These are phyloP conservation scores for Bergia puertoricense DNA, from an alignment of 92 coral and sea anemone species.

Conservation along the genomic window DNA sequence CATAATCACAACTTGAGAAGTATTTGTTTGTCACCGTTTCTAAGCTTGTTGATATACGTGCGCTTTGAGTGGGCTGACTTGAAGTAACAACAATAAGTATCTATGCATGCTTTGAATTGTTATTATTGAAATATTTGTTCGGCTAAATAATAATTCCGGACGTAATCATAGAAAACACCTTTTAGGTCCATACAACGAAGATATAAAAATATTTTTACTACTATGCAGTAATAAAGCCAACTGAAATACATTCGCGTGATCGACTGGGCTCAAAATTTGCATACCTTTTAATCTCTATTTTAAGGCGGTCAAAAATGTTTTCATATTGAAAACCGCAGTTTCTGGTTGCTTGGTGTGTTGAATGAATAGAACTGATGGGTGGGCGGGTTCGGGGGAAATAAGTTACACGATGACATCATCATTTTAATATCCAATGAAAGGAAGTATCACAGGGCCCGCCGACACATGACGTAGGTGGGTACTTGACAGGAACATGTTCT, in stretches of 20 bases:
- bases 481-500: neutral
- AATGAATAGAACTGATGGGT: constrained; percentile 9
- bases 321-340: constrained; percentile 5
- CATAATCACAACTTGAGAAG: neutral
- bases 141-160: neutral
- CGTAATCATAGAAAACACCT: neutral
- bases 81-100: no score
- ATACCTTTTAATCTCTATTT: neutral
- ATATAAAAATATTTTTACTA: no score
- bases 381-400: neutral
- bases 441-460: neutral
- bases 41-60: neutral
- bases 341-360: constrained; percentile 12
- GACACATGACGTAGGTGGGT: constrained; percentile 10
- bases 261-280: neutral
- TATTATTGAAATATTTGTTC: neutral
- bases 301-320: neutral
- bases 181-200: neutral
- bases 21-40: no score
- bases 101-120: neutral
- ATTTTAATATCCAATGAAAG: constrained; percentile 1
- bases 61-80: neutral
- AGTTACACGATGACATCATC: neutral
- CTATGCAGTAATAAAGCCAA: neutral
- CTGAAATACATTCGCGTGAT: constrained; percentile 12